phyloP scores from a whole-genome alignment of 1,140 invertebrate species.

The Leguminivora glycinivorella region DNA sequence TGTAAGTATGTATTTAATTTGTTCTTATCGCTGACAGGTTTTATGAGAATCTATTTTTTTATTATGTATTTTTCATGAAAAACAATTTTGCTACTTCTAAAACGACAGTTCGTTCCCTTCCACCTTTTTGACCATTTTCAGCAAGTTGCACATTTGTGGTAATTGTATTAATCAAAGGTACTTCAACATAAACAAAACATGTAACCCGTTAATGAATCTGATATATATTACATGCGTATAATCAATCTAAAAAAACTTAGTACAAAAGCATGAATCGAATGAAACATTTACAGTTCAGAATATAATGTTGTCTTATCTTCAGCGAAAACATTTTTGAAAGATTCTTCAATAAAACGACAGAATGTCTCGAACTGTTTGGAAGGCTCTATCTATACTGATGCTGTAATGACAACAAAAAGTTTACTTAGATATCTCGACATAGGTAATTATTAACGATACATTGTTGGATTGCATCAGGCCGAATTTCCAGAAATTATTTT shows the following conservation, averaged over 20 bases:
- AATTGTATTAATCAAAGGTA: constrained; percentile 7
- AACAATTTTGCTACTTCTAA: no score
- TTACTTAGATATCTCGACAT: background rate
- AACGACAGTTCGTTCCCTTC: no score
- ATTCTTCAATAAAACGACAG: background rate
- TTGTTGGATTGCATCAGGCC: background rate
- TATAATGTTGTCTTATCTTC: background rate
- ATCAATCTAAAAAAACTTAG: background rate
- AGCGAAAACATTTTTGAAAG: background rate
- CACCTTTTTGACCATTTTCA: no score
- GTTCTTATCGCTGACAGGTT: no score
- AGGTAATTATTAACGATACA: background rate
- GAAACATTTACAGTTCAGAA: constrained; percentile 6
- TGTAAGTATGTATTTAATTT: no score
- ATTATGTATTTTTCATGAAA: no score
- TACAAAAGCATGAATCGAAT: constrained; percentile 17
- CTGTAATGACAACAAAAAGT: background rate
- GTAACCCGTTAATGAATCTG: background rate
- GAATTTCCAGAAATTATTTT: background rate
- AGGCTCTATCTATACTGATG: background rate
- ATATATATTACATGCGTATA: background rate
- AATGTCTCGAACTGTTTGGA: background rate
- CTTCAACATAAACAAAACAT: constrained; percentile 9
- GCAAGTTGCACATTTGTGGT: background rate
- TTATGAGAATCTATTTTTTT: no score